These are phyloP conservation scores for Formica selysi DNA, from an alignment of 1,140 invertebrate species.

Conservation along the genomic window DNA sequence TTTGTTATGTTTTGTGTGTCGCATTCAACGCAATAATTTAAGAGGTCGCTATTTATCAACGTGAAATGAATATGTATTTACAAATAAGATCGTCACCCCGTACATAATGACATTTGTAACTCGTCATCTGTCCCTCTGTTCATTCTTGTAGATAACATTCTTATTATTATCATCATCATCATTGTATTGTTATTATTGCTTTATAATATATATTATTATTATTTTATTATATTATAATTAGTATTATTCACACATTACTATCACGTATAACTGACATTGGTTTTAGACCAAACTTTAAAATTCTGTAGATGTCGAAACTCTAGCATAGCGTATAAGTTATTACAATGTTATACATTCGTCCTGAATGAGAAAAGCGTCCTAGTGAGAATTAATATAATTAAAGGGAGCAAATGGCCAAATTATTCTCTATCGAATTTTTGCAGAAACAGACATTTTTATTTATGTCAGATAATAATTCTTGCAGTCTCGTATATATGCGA, in stretches of 20 bases:
- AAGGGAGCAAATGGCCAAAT: background rate
- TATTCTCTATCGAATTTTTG: background rate
- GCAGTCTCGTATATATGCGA: background rate
- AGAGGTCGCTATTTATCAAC: slow-evolving; percentile 19
- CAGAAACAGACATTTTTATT: background rate
- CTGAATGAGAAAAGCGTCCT: background rate
- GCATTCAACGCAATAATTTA: slow-evolving; percentile 29
- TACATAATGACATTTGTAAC: slow-evolving; percentile 9
- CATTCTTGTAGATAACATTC: slow-evolving; percentile 69
- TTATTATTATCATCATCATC: slow-evolving; percentile 58
- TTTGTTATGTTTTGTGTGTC: background rate
- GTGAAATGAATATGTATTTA: background rate
- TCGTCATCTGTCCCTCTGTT: slow-evolving; percentile 23
- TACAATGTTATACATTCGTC: slow-evolving; percentile 21
- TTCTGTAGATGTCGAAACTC: background rate
- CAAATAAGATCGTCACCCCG: background rate
- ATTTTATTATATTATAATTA: slow-evolving; percentile 44
- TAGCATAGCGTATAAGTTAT: slow-evolving; percentile 20
- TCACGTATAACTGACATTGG: background rate
- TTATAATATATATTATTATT: background rate
- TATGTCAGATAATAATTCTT: background rate
- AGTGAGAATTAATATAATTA: background rate
- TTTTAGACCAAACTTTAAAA: slow-evolving; percentile 18
- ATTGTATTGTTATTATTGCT: slow-evolving; percentile 28
- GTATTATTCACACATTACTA: background rate